Base-by-base conservation (phyloP, 2,888 invertebrate genomes). In the Gasteruption jaculator region DNA sequence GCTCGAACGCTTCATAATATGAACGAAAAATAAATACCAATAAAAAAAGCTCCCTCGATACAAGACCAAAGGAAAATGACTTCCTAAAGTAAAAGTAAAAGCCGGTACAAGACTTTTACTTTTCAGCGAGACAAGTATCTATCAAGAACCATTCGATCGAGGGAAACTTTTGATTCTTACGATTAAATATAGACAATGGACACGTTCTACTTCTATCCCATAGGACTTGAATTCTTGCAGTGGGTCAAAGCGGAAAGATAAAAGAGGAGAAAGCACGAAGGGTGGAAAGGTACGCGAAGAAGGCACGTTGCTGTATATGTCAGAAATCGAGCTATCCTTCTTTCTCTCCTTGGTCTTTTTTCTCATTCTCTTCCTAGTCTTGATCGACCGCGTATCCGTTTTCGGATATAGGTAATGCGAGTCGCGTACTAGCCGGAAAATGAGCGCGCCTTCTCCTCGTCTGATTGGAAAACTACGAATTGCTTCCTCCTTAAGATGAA, bases 381-480 rank as follows among this genome's bases (percentile, higher is more conserved):
- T 50, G 57, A 60, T 61, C 56, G 57, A 59, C 49, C 54, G 53
- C 48, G 56, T 57, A n/a, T 56, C 58, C 56, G 49, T 60, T 60
- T 51, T 48, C 49, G 45, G 49, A 54, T 60, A 61, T 59, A 52
- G n/a, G n/a, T 50, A 60, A 61, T 59, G 61, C 63, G 49, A 59
- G 61, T 58, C 61, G 60, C 62, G 63, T 63, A 60, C 58, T 43
- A 31, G 39, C 48, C 51, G 54, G 60, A 60, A 63, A 61, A 63
- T 61, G 60, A 61, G 57, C 56, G 53, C 52, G 52, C 45, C 51
- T 54, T 56, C 51, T 52, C 54, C 43, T 58, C 52, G 50, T 49
- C 63, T 61, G 62, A 63, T 63, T 63, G 63, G 62, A 63, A 63
- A 63, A 63, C 63, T 60, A 63, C 56, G 59, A 58, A 63, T 63